Evolutionary conservation across 2,888 invertebrate species (phyloP).

Genomic region (Phytoseiulus persimilis): DNA sequence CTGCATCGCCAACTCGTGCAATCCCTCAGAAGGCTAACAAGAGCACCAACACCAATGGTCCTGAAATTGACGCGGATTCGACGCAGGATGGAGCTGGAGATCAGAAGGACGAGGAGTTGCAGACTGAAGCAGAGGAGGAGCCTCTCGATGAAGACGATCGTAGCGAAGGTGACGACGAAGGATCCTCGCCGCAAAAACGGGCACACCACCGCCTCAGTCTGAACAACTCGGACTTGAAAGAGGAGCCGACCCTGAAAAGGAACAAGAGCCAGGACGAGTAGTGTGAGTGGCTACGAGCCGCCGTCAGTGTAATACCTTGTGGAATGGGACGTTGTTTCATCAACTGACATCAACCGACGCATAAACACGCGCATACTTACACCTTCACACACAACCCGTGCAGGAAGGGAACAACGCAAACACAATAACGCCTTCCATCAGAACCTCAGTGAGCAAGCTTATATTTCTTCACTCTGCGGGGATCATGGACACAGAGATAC

Average conservation of each 20-base stretch:
- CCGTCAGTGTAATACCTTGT: background rate
- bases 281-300: constrained; percentile 27
- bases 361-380: background rate
- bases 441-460: background rate
- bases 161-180: constrained; percentile 39
- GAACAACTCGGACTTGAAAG: constrained; percentile 38
- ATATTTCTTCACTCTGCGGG: background rate
- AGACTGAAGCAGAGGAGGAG: constrained; percentile 40
- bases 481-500: background rate
- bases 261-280: constrained; percentile 38
- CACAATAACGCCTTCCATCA: background rate
- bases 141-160: constrained; percentile 24
- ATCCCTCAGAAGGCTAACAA: background rate
- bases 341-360: background rate
- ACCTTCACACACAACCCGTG: background rate
- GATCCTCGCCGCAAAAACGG: constrained; percentile 31
- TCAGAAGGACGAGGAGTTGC: constrained; percentile 34
- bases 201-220: constrained; percentile 38
- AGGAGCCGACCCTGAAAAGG: constrained; percentile 38
- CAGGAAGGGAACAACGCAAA: too few species aligned
- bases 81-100: constrained; percentile 37
- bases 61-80: constrained; percentile 30
- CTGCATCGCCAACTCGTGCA: background rate
- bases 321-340: background rate
- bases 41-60: constrained; percentile 38